These are phyloP conservation scores for Lerema accius DNA, from an alignment of 1,140 invertebrate genomes.

Conservation along the genomic window DNA sequence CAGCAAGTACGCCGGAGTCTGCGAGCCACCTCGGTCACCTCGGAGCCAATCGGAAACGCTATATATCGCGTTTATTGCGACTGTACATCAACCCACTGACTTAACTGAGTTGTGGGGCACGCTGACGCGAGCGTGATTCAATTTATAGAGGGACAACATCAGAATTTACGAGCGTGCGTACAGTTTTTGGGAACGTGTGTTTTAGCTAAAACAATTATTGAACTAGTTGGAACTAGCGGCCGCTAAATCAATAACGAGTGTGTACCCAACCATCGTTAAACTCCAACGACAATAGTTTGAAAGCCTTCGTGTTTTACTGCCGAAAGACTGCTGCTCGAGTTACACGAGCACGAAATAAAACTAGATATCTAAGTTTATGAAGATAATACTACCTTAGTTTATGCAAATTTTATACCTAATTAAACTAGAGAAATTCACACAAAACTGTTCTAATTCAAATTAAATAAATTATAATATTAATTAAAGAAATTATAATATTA, in stretches of 20 bases:
- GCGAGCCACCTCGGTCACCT: too few relatives aligned
- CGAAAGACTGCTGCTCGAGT: neutral
- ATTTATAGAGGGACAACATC: slow-evolving; percentile 23
- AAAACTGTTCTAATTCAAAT: too few relatives aligned
- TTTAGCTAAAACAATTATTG: slow-evolving; percentile 3
- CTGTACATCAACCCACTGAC: slow-evolving; percentile 22
- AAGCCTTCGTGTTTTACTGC: neutral
- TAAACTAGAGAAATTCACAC: too few relatives aligned
- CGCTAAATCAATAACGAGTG: neutral
- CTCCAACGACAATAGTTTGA: neutral
- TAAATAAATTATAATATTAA: too few relatives aligned
- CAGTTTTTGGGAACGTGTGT: slow-evolving; percentile 1
- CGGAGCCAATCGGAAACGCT: slow-evolving; percentile 13
- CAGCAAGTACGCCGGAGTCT: too few relatives aligned
- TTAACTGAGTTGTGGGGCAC: slow-evolving; percentile 31
- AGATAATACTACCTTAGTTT: too few relatives aligned
- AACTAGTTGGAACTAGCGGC: neutral
- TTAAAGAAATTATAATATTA: too few relatives aligned
- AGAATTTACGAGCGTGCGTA: slow-evolving; percentile 26
- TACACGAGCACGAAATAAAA: too few relatives aligned
- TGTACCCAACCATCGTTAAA: neutral
- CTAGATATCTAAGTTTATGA: too few relatives aligned
- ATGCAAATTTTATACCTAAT: too few relatives aligned
- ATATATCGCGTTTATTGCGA: slow-evolving; percentile 28
- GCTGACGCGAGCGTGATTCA: slow-evolving; percentile 32